Percentiles rank a stretch among this genome's conserved stretches.
Evolutionary conservation across 2,797 vertebrate species (phyloP).

Genomic region (Dryobates pubescens): DNA sequence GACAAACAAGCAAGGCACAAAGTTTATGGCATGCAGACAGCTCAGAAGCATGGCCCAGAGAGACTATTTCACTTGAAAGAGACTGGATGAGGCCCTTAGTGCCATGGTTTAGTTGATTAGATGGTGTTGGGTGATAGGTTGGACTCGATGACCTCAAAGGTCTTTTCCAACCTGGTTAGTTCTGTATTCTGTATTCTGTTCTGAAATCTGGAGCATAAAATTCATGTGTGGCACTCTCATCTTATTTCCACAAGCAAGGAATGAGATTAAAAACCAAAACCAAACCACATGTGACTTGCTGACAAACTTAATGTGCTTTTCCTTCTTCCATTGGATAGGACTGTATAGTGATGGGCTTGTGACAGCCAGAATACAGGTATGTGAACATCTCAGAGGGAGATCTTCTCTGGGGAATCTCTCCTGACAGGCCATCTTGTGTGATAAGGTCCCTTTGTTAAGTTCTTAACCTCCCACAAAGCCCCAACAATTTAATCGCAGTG

Average conservation of each 20-base stretch:
- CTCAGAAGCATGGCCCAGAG: neutral
- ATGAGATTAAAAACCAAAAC: neutral
- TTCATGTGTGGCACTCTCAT: fast-evolving
- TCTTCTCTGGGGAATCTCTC: neutral
- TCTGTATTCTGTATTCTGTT: no score
- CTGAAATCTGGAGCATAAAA: neutral
- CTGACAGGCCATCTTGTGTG: neutral
- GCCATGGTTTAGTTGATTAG: no score
- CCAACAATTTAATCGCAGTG: neutral
- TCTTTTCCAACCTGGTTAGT: no score
- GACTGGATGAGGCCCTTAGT: no score
- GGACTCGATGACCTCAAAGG: no score
- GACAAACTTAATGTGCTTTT: neutral
- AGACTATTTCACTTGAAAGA: neutral
- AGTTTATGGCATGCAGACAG: fast-evolving
- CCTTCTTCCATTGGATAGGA: neutral
- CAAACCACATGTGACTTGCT: neutral
- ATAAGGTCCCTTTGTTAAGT: neutral
- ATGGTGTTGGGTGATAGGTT: no score
- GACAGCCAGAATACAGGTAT: neutral
- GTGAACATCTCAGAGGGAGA: neutral
- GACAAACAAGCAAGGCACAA: neutral
- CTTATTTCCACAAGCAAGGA: neutral
- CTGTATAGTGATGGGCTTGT: neutral
- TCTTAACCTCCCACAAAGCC: neutral